These are phyloP conservation scores for Steinernema carpocapsae DNA, from an alignment of 2,888 invertebrate genomes.

Conservation along the genomic window DNA sequence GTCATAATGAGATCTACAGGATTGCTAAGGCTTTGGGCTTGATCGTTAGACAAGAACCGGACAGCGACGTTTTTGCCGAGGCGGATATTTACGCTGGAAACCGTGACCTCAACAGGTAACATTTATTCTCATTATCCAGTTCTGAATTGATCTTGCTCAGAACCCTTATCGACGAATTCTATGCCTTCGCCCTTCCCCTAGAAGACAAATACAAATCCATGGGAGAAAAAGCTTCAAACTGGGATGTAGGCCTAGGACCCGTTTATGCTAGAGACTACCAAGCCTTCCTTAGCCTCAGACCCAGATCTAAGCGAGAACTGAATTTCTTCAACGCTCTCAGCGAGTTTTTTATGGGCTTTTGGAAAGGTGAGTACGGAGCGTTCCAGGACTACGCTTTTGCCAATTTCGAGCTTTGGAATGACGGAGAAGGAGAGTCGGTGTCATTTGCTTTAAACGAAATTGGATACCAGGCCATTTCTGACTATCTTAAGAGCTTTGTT, in stretches of 20 bases:
- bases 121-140: not conserved
- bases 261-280: conserved; percentile 8
- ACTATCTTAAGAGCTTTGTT: conserved; percentile 48
- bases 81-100: not conserved
- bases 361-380: conserved; percentile 65
- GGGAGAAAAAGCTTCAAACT: not conserved
- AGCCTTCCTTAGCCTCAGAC: conserved; percentile 34
- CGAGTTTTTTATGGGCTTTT: conserved; percentile 56
- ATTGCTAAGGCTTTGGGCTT: conserved; percentile 47
- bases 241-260: not conserved
- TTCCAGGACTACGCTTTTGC: not conserved
- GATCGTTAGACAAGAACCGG: not conserved
- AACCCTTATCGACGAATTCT: conserved; percentile 39
- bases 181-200: conserved; percentile 32
- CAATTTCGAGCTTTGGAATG: conserved; percentile 50
- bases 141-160: conserved; percentile 17
- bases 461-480: conserved; percentile 58
- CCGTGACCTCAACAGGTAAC: not conserved
- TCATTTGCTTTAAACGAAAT: conserved; percentile 56
- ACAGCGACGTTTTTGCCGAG: not conserved
- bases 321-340: conserved; percentile 57
- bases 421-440: conserved; percentile 54
- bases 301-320: conserved; percentile 46
- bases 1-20: conserved; percentile 58
- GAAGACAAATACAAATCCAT: not conserved